Evolutionary conservation across 2,113 vertebrate genomes (phyloP).

Genomic region (Prietella phreatophila): DNA sequence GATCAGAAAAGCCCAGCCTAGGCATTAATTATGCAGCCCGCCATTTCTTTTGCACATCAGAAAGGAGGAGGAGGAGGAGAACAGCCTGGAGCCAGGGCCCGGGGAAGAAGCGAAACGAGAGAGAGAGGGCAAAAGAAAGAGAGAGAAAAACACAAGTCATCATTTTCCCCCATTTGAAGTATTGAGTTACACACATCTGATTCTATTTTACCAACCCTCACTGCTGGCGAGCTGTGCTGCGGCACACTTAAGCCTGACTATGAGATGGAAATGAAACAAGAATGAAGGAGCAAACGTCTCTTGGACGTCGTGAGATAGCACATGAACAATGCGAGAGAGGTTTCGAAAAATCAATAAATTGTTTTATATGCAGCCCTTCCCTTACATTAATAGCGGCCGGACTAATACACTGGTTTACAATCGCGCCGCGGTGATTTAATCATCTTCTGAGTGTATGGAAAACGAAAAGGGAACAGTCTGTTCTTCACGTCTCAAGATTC

Average conservation of each 20-base stretch:
- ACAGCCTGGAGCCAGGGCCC: slow-evolving; percentile 75
- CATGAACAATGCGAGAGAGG: slow-evolving; percentile 38
- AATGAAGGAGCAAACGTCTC: slow-evolving; percentile 48
- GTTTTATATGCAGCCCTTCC: slow-evolving; percentile 65
- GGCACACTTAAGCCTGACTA: slow-evolving; percentile 69
- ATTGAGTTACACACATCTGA: slow-evolving; percentile 98
- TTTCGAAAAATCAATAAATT: slow-evolving; percentile 67
- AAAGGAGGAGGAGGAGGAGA: slow-evolving; percentile 54
- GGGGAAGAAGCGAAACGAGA: slow-evolving; percentile 45
- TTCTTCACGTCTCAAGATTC: background rate
- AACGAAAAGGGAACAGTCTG: background rate
- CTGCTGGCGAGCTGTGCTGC: slow-evolving; percentile 68
- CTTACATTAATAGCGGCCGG: slow-evolving; percentile 50
- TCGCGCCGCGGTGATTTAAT: slow-evolving; percentile 26
- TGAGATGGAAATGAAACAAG: slow-evolving; percentile 26
- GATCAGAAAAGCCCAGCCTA: slow-evolving; percentile 87
- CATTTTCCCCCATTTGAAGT: slow-evolving; percentile 87
- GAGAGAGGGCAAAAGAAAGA: slow-evolving; percentile 42
- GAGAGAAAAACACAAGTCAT: slow-evolving; percentile 87
- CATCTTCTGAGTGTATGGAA: slow-evolving; percentile 5
- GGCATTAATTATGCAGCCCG: slow-evolving; percentile 96
- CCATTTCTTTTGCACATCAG: slow-evolving; percentile 88
- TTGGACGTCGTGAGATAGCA: slow-evolving; percentile 38
- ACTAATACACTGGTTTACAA: slow-evolving; percentile 25
- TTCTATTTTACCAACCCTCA: slow-evolving; percentile 89